Percentiles rank a stretch among this genome's conserved stretches.
Conservation (phyloP, 2,113 vertebrate species). For the Carlito syrichta region DNA sequence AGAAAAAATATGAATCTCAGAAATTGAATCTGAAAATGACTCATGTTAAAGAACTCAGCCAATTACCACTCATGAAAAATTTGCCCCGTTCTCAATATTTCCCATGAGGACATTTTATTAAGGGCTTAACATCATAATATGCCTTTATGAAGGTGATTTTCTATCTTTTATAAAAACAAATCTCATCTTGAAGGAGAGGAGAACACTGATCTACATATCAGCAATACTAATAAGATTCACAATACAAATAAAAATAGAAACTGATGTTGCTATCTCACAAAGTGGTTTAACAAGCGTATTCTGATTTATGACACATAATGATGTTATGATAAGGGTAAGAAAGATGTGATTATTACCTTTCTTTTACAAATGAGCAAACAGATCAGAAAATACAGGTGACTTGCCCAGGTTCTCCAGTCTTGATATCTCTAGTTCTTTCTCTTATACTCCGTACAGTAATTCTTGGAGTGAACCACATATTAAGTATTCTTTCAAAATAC, state of each 20-base stretch:
- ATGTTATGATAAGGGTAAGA: neutral
- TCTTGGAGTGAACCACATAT: neutral
- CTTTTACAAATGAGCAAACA: neutral
- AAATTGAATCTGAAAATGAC: slow-evolving; percentile 11
- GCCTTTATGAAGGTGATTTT: neutral
- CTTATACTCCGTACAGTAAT: neutral
- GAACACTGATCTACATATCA: neutral
- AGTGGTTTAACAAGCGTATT: neutral
- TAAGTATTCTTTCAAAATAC: neutral
- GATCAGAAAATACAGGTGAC: neutral
- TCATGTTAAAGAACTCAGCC: neutral
- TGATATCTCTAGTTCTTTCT: neutral
- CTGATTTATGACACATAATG: neutral
- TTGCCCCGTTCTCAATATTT: neutral
- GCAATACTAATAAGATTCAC: neutral
- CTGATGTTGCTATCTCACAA: neutral
- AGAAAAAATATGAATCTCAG: neutral
- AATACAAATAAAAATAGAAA: neutral
- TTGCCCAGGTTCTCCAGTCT: neutral
- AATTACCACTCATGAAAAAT: neutral
- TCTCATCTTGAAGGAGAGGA: neutral
- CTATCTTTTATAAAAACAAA: neutral
- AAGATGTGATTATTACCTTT: neutral
- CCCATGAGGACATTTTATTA: neutral
- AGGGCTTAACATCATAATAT: neutral